Percentiles rank a stretch among this genome's conserved stretches.
phyloP scores from a whole-genome alignment of 92 coral and sea anemone species.

The Micromussa lordhowensis region DNA sequence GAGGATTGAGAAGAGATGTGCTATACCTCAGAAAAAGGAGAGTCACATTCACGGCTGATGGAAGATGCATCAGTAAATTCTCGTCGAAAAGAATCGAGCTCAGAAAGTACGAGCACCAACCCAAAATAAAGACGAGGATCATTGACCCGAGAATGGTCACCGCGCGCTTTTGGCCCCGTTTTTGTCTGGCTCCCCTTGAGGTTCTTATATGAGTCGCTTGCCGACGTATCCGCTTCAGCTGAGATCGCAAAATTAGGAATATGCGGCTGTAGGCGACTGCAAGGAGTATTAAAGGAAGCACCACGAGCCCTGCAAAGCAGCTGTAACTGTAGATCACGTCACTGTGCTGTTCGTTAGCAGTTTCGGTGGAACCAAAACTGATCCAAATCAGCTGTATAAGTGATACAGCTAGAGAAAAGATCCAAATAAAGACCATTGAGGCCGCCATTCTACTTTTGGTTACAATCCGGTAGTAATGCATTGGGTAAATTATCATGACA shows the following conservation, averaged over 20 bases:
- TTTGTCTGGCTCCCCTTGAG: conserved; percentile 34
- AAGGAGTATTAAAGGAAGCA: conserved; percentile 53
- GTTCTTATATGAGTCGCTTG: conserved; percentile 53
- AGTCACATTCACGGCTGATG: conserved; percentile 32
- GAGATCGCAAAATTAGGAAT: conserved; percentile 57
- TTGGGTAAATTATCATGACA: conserved; percentile 77
- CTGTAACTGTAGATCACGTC: conserved; percentile 68
- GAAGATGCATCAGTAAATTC: conserved; percentile 14
- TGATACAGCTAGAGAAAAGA: conserved; percentile 53
- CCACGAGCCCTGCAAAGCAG: conserved; percentile 63
- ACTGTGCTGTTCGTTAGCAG: conserved; percentile 15
- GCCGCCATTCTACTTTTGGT: conserved; percentile 36
- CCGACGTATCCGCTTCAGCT: conserved; percentile 66
- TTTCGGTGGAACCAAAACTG: conserved; percentile 16
- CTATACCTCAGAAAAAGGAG: conserved; percentile 63
- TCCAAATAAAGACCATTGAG: conserved; percentile 53
- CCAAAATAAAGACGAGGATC: conserved; percentile 67
- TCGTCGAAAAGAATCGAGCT: conserved; percentile 52
- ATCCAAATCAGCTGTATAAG: conserved; percentile 75
- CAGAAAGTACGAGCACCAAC: conserved; percentile 78
- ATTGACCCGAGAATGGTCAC: conserved; percentile 68
- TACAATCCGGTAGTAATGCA: conserved; percentile 66
- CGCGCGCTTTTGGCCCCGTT: conserved; percentile 61
- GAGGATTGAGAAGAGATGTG: conserved; percentile 70
- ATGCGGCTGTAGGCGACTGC: conserved; percentile 63